phyloP scores from a whole-genome alignment of 2,797 vertebrate genomes.

The Myoxocephalus aenaeus region DNA sequence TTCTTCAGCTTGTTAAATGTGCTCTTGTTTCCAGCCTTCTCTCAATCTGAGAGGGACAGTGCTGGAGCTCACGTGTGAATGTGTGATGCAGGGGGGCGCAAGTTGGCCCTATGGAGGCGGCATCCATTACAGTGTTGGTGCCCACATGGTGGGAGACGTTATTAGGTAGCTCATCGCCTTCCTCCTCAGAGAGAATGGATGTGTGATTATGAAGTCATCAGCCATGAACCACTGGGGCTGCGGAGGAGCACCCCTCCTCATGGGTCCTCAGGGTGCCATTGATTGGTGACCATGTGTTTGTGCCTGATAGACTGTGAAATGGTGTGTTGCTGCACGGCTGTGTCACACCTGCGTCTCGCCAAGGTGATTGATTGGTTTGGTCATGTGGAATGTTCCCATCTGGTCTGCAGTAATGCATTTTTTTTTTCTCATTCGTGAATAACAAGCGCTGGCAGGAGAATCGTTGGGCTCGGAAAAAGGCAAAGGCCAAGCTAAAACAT shows the following conservation, averaged over 20 bases:
- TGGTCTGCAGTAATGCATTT: slow-evolving; percentile 98
- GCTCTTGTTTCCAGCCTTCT: slow-evolving; percentile 48
- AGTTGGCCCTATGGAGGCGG: slow-evolving; percentile 50
- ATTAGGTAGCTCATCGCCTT: slow-evolving; percentile 94
- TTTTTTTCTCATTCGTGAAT: slow-evolving; percentile 87
- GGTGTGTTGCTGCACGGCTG: slow-evolving; percentile 99
- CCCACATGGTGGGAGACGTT: slow-evolving; percentile 90
- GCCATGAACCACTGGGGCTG: slow-evolving; percentile 96
- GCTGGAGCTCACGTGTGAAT: slow-evolving; percentile 44
- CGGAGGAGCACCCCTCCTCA: slow-evolving; percentile 88
- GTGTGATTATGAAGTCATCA: slow-evolving; percentile 99
- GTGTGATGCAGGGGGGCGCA: slow-evolving; percentile 44
- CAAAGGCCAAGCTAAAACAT: slow-evolving; percentile 85
- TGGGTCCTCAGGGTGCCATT: slow-evolving; percentile 97
- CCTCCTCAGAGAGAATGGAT: slow-evolving; percentile 97
- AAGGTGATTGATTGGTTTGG: slow-evolving; percentile 99
- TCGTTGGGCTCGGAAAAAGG: slow-evolving; percentile 82
- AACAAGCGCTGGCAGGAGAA: slow-evolving; percentile 87
- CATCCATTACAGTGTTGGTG: slow-evolving; percentile 73
- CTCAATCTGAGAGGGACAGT: slow-evolving; percentile 30
- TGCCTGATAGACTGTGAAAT: slow-evolving; percentile 99
- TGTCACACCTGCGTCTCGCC: slow-evolving; percentile 99
- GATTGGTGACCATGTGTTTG: slow-evolving; percentile 99
- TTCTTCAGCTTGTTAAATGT: slow-evolving; percentile 67
- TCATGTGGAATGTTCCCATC: slow-evolving; percentile 99